Evolutionary conservation across 2,888 invertebrate genomes (phyloP), one percentile per base, ranked within the genome.

Genomic region (Torymus aiolomorphi): DNA sequence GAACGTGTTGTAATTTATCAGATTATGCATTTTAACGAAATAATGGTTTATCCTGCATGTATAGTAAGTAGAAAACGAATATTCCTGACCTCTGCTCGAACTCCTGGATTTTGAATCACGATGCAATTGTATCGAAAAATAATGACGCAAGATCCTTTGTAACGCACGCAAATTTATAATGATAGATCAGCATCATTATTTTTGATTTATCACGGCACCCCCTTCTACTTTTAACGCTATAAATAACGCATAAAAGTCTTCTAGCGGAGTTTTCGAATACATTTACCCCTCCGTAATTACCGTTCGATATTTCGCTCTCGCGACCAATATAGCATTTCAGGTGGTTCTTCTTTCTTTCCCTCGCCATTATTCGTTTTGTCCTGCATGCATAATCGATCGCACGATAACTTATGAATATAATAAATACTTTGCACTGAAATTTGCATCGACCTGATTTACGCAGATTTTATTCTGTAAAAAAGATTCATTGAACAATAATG

Each of bases 321-420:
- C 31, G 31, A 31, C 31, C 16, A 51, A 16, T 20, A 12, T 8
- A 49, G 51, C 42, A 71, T 61, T 61, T 49, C 51, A 49, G 61
- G 63, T 52, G 31, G 63, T n/a, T 31, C 16, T 31, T 12, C 8
- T 69, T 49, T 54, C 42, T 62, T 49, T 52, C 8, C 52, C 24
- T 61, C 76, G 12, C 61, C 3, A 31, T 61, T 61, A 61, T 61
- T 76, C 61, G 18, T 67, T 76, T 76, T 52, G 67, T 61, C 24
- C 61, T 24, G 67, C 52, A 69, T 76, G 61, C 75, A 76, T 76
- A 76, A 76, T 76, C 66, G 52, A 52, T 62, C 59, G 14, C 24
- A 14, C 18, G 24, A 65, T 61, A 69, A 69, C 67, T 67, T 67
- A 67, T 61, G 66, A 76, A 67, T 69, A 61, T 76, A 76, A 69